A percentile compares a stretch with the other conserved stretches of the same genome.
Evolutionary conservation across 2,113 vertebrate genomes (phyloP).

Genomic region (Oceanites oceanicus): DNA sequence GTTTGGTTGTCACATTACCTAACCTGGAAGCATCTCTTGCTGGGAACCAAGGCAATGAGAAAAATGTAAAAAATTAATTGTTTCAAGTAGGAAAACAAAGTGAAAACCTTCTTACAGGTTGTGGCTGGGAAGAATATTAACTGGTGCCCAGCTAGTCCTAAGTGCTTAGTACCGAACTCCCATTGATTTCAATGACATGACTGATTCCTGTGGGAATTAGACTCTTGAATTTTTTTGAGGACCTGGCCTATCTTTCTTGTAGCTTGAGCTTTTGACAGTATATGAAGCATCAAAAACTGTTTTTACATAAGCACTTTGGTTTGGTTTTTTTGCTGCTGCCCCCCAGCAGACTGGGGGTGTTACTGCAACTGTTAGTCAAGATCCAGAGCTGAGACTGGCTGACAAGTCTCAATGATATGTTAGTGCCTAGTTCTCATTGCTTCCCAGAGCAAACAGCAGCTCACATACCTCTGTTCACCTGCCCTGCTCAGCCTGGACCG

Average conservation of each 20-base stretch:
- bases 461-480: background rate
- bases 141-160: background rate
- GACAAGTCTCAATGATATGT: background rate
- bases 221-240: background rate
- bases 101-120: background rate
- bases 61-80: constrained; percentile 7
- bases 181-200: background rate
- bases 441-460: background rate
- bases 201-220: background rate
- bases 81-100: background rate
- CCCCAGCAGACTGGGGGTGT: background rate
- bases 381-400: rapidly evolving
- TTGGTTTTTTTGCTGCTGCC: background rate
- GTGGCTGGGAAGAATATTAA: background rate
- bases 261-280: background rate
- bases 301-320: background rate
- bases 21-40: background rate
- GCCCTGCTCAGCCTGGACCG: background rate
- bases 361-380: background rate
- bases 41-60: background rate
- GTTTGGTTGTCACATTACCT: background rate
- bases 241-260: background rate
- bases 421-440: background rate
- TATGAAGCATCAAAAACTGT: background rate
- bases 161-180: background rate